Evolutionary conservation across 2,113 vertebrate genomes (phyloP).

Genomic region (Herpetotheres cachinnans): DNA sequence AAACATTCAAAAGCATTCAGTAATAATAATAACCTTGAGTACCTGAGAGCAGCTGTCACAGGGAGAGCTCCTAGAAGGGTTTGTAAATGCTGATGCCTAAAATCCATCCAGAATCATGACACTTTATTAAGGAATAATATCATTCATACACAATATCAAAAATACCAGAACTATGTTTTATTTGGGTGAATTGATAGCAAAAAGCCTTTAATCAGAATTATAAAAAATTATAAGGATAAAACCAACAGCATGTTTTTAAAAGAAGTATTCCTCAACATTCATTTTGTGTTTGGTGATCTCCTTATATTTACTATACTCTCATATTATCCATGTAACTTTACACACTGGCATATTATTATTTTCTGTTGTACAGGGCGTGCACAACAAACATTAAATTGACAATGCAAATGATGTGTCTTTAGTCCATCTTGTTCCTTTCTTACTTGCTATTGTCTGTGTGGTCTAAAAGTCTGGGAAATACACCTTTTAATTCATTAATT

Average conservation of each 20-base stretch:
- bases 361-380: not conserved
- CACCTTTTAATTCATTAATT: not conserved
- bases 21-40: not conserved
- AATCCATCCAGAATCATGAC: not conserved
- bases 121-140: not conserved
- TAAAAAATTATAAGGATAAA: not conserved
- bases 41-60: not conserved
- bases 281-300: not conserved
- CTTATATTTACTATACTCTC: not conserved
- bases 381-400: not conserved
- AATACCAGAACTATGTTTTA: not conserved
- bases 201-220: not conserved
- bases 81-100: not conserved
- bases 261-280: not conserved
- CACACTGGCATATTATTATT: not conserved
- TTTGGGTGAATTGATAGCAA: not conserved
- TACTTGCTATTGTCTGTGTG: not conserved
- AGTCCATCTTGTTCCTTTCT: not conserved
- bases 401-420: not conserved
- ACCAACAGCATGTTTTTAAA: not conserved
- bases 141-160: not conserved
- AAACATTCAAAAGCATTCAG: too few species aligned
- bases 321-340: not conserved
- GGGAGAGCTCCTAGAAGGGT: not conserved
- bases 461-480: not conserved